These are phyloP conservation scores for Fopius arisanus DNA, from an alignment of 1,140 invertebrate species.

Conservation along the genomic window DNA sequence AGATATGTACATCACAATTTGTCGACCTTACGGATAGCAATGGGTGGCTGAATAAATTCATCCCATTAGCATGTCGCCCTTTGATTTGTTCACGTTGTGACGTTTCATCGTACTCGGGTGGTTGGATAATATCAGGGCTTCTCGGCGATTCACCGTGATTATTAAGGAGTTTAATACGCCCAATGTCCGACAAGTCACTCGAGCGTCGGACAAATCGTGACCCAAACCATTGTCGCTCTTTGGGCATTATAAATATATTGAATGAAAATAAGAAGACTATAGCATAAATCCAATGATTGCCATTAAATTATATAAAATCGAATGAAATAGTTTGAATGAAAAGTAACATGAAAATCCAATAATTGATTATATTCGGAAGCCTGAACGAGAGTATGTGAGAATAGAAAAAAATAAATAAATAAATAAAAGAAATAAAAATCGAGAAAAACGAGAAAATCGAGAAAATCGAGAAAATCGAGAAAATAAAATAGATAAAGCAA, in stretches of 20 bases:
- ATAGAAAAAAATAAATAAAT: too few relatives aligned
- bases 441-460: neutral
- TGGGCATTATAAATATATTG: neutral
- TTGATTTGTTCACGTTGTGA: constrained; percentile 16
- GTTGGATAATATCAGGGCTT: neutral
- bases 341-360: too few relatives aligned
- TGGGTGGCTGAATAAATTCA: constrained; percentile 1
- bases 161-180: constrained; percentile 1
- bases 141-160: neutral
- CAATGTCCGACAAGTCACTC: neutral
- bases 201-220: neutral
- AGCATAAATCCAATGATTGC: too few relatives aligned
- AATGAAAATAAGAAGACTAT: too few relatives aligned
- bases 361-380: too few relatives aligned
- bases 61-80: constrained; percentile 17
- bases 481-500: neutral
- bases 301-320: too few relatives aligned
- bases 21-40: neutral
- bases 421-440: neutral
- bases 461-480: neutral
- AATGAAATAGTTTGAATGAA: too few relatives aligned
- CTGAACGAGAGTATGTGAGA: too few relatives aligned
- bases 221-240: neutral
- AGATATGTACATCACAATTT: neutral
- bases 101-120: constrained; percentile 20